Conservation (phyloP, 1,140 invertebrate species). For the Penaeus japonicus region DNA sequence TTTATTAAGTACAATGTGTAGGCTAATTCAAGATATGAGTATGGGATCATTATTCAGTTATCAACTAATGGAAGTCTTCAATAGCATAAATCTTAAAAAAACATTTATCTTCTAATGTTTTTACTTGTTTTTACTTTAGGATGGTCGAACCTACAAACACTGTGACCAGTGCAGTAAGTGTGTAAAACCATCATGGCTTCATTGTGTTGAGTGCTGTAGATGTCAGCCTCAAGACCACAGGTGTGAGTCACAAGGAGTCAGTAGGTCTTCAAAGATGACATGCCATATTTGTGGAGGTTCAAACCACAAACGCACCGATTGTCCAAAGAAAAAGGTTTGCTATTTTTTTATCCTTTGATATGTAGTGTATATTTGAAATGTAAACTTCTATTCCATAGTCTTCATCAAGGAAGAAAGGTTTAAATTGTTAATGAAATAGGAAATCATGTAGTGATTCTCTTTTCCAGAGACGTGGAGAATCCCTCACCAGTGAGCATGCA, state of each 20-base stretch:
- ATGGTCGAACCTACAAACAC: conserved; percentile 80
- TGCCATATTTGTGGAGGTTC: conserved; percentile 39
- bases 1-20: neutral
- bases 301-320: conserved; percentile 38
- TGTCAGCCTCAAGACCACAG: conserved; percentile 73
- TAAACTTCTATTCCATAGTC: too few species aligned
- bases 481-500: too few species aligned
- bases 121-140: conserved; percentile 63
- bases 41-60: too few species aligned
- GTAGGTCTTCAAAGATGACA: neutral
- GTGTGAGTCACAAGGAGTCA: conserved; percentile 65
- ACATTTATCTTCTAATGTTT: too few species aligned
- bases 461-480: too few species aligned
- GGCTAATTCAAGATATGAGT: too few species aligned
- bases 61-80: neutral
- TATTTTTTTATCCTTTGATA: neutral
- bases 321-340: conserved; percentile 44
- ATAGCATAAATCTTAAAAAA: neutral
- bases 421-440: too few species aligned
- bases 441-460: too few species aligned
- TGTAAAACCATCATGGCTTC: conserved; percentile 83
- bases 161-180: conserved; percentile 79
- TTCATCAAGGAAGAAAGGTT: too few species aligned
- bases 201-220: conserved; percentile 75
- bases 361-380: neutral